These are phyloP conservation scores for Pontoporia blainvillei DNA, from an alignment of 2,113 vertebrate genomes.

Conservation along the genomic window DNA sequence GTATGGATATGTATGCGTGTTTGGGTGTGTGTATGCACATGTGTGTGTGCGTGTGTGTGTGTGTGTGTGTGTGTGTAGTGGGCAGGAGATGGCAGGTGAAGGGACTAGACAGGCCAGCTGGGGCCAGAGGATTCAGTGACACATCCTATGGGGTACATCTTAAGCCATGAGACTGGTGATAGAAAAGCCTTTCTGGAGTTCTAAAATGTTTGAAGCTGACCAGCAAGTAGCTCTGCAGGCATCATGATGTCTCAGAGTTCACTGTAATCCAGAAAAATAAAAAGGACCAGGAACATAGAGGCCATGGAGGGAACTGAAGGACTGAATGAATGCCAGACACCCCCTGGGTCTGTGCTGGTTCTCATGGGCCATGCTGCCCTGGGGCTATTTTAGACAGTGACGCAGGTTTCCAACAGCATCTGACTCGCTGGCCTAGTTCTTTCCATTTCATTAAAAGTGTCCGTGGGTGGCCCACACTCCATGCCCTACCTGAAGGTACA, in stretches of 20 bases:
- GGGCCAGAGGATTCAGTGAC: not conserved
- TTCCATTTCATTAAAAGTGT: not conserved
- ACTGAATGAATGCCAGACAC: not conserved
- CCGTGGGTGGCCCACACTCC: not conserved
- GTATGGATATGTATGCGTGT: not conserved
- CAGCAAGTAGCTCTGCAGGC: not conserved
- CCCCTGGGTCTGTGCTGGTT: not conserved
- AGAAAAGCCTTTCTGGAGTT: not conserved
- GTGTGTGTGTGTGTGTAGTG: too few relatives aligned
- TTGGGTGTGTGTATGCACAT: fast-evolving
- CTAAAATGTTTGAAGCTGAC: not conserved
- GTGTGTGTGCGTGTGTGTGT: not conserved
- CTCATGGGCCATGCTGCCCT: not conserved
- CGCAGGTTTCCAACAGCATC: not conserved
- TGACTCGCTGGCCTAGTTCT: not conserved
- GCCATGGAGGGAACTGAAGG: not conserved
- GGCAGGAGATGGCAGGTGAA: not conserved
- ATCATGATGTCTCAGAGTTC: not conserved
- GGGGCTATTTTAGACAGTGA: not conserved
- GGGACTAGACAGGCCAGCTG: not conserved
- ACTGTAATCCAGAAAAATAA: not conserved
- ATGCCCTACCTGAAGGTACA: not conserved
- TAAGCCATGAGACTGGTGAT: not conserved
- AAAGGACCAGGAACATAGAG: not conserved
- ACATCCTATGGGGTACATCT: not conserved